Percentiles rank a stretch among this genome's conserved stretches.
phyloP scores from a whole-genome alignment of 1,140 invertebrate species.

The Zophobas atratus region DNA sequence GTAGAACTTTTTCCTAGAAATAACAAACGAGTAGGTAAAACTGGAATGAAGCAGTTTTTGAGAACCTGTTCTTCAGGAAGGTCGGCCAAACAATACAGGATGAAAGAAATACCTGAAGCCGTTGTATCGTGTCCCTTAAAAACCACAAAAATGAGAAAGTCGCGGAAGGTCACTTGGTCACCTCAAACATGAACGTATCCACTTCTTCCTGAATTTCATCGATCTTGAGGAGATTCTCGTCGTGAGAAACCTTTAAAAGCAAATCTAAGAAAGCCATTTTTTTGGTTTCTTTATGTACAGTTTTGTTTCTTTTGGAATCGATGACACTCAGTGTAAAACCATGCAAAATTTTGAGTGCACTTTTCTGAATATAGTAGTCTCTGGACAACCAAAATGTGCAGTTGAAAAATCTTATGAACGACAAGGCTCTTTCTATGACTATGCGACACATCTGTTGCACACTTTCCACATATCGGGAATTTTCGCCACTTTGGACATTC shows the following conservation, averaged over 20 bases:
- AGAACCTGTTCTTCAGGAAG: conserved; percentile 72
- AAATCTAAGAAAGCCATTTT: conserved; percentile 25
- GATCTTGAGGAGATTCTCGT: conserved; percentile 65
- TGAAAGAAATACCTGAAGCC: conserved; percentile 66
- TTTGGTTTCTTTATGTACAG: conserved; percentile 67
- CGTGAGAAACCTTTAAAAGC: conserved; percentile 47
- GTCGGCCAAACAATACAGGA: conserved; percentile 70
- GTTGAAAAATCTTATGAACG: conserved; percentile 14
- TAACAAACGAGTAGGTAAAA: neutral
- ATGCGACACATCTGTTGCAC: conserved; percentile 1
- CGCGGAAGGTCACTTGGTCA: conserved; percentile 65
- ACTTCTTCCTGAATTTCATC: conserved; percentile 28
- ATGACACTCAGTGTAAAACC: conserved; percentile 14
- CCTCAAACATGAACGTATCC: conserved; percentile 40
- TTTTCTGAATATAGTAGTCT: conserved; percentile 19
- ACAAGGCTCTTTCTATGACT: conserved; percentile 1
- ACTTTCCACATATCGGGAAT: no score
- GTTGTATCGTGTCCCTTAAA: conserved; percentile 68
- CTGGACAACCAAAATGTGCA: conserved; percentile 3
- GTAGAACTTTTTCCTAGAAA: conserved; percentile 8
- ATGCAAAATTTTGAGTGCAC: conserved; percentile 19
- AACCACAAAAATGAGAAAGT: conserved; percentile 6
- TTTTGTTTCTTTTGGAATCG: conserved; percentile 26
- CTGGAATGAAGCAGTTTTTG: no score
- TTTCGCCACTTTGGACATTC: no score